Base-by-base conservation (phyloP, 2,888 invertebrate species). In the Yponomeuta malinellus region DNA sequence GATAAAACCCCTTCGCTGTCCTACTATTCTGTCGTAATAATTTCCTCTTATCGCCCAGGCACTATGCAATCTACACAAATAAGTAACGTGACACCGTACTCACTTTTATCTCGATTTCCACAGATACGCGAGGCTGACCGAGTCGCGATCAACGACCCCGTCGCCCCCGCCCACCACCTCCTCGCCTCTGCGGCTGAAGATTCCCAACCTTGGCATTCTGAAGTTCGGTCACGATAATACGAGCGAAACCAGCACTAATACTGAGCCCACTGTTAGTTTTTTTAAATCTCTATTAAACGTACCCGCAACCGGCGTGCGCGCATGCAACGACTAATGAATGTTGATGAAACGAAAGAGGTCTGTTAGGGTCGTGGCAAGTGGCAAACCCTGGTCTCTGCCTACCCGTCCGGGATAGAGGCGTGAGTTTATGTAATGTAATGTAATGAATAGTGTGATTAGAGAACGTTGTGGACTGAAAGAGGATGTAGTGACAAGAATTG, bases 61-160 rank as follows among this genome's bases (percentile, higher is more conserved):
- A 59, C 12, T 5, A 15, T 15, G 52, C 15, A 59, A 59, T 15
- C 52, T 59, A 12, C 52, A 3, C 15, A 59, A 59, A 15, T 15
- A 15, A 4, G 5, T 12, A 2, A 15, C 2, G 12, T 59, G 12
- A 15, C 12, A 4, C 52, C 6, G 2, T 15, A 15, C 15, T 15
- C 1, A 15, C 52, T 59, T 59, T 59, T 59, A 12, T 59, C 15
- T 59, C 12, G 15, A 15, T 12, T 15, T 66, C 37, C 91, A 76
- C 93, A 95, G 84, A 94, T 92, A 96, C 83, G 93, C 94, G 66
- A 93, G 96, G 64, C 90, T 97, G 73, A 93, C 95, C 48, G 96
- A 97, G 84, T 96, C 96, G 4, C 93, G 96, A 71, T 96, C 96
- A 48, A 95, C 96, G 63, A 95, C 95, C 23, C 95, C 95, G 31